phyloP scores from a whole-genome alignment of 2,888 invertebrate species.

The Fabriciana adippe region DNA sequence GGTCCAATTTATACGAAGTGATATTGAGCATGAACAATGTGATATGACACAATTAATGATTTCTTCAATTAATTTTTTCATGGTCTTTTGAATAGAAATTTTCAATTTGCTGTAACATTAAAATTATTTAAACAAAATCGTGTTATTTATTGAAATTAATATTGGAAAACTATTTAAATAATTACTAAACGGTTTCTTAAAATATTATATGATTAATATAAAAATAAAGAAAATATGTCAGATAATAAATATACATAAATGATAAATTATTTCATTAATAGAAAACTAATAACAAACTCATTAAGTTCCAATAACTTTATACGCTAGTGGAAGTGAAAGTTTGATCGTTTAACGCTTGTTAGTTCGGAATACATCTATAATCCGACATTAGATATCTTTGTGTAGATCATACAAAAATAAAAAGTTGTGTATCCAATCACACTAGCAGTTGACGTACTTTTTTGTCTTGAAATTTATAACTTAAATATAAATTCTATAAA shows the following conservation, averaged over 20 bases:
- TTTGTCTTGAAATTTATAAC: not conserved
- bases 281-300: slow-evolving; percentile 12
- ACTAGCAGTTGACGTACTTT: slow-evolving; percentile 9
- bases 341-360: slow-evolving; percentile 27
- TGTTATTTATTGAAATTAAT: too few relatives aligned
- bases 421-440: slow-evolving; percentile 14
- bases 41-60: slow-evolving; percentile 41
- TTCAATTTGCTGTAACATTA: too few relatives aligned
- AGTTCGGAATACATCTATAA: slow-evolving; percentile 28
- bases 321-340: slow-evolving; percentile 26
- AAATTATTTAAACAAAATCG: too few relatives aligned
- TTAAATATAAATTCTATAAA: not conserved
- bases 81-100: not conserved
- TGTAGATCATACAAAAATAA: slow-evolving; percentile 14
- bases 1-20: slow-evolving; percentile 55
- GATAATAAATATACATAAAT: not conserved
- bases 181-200: too few relatives aligned
- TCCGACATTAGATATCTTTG: slow-evolving; percentile 29
- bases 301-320: slow-evolving; percentile 12
- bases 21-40: slow-evolving; percentile 41
- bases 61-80: slow-evolving; percentile 22
- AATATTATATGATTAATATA: too few relatives aligned
- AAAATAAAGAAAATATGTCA: not conserved
- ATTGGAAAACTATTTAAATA: too few relatives aligned
- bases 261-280: not conserved